Conservation (phyloP, 2,797 vertebrate genomes). For the Tauraco hartlaubi region DNA sequence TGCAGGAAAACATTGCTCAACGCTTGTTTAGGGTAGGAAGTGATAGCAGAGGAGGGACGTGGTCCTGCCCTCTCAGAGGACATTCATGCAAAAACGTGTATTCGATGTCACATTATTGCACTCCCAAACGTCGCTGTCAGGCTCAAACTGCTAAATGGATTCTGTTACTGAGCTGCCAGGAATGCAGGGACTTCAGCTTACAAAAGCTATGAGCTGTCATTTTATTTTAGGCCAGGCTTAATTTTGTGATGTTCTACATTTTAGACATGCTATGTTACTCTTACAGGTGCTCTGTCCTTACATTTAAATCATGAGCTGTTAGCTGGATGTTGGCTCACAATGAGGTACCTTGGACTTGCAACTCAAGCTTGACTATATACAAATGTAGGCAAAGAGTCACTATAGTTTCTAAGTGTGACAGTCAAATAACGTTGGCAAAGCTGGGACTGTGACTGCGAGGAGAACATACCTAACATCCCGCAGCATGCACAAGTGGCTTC, state of each 20-base stretch:
- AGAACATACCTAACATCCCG: neutral
- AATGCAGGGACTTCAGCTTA: neutral
- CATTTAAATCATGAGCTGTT: neutral
- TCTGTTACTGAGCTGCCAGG: neutral
- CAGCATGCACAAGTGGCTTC: neutral
- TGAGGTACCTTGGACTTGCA: neutral
- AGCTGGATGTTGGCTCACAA: neutral
- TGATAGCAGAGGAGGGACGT: neutral
- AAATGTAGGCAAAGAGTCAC: neutral
- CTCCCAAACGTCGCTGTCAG: neutral
- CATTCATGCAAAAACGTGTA: accelerated
- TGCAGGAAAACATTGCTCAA: neutral
- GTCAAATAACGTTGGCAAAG: neutral
- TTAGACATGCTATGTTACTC: neutral
- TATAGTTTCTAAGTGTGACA: neutral
- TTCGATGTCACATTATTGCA: neutral
- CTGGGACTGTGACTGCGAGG: neutral
- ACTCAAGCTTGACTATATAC: neutral
- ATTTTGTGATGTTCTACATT: neutral
- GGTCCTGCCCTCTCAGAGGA: neutral
- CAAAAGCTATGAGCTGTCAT: neutral
- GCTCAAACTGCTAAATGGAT: neutral
- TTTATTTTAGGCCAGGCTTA: neutral
- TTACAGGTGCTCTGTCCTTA: neutral
- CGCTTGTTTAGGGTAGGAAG: neutral